Evolutionary conservation across 2,797 vertebrate genomes (phyloP).

Genomic region (Bucorvus abyssinicus): DNA sequence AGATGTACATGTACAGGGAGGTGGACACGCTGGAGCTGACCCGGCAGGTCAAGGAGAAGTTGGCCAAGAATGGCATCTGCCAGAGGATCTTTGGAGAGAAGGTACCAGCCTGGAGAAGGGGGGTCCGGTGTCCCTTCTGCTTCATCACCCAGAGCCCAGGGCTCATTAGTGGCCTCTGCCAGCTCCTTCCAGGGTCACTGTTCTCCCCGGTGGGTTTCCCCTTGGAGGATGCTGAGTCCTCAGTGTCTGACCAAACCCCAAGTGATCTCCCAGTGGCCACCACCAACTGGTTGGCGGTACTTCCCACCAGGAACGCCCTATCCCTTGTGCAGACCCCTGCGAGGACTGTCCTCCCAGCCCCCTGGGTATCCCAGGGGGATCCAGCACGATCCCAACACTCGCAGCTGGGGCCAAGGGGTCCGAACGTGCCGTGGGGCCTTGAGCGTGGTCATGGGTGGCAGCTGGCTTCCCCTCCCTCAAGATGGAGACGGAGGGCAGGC

Average conservation of each 20-base stretch:
- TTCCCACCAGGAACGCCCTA: not conserved
- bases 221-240: not conserved
- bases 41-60: slow-evolving; percentile 97
- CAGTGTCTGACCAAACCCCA: not conserved
- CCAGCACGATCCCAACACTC: not conserved
- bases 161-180: not conserved
- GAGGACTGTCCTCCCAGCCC: not conserved
- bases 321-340: not conserved
- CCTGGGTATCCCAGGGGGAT: not conserved
- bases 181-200: not conserved
- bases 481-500: not conserved
- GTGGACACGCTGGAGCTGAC: slow-evolving; percentile 97
- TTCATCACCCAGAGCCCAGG: accelerated
- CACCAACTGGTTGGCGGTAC: not conserved
- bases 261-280: not conserved
- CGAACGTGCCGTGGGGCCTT: accelerated
- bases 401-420: not conserved
- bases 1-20: slow-evolving; percentile 99
- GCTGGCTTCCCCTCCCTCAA: not conserved
- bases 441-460: not conserved
- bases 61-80: slow-evolving; percentile 98
- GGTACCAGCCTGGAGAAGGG: slow-evolving; percentile 71
- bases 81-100: slow-evolving; percentile 99
- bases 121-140: not conserved
- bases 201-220: not conserved